A percentile compares a stretch with the other conserved stretches of the same genome.
Conservation (phyloP, 2,888 invertebrate genomes). For the Sicus ferrugineus region DNA sequence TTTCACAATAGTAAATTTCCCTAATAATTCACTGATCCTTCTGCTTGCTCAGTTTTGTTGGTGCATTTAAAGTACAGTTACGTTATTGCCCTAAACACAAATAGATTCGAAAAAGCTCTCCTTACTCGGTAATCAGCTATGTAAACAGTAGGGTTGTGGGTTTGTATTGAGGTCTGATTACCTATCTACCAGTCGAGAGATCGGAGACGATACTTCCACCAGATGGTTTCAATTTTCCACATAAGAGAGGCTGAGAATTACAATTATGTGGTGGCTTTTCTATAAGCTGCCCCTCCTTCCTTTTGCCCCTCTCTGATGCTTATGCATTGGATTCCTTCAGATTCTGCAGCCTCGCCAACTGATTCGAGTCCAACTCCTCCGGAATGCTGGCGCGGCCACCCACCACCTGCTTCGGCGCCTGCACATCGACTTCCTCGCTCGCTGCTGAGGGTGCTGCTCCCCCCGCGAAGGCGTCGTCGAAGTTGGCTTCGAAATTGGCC, state of each 20-base stretch:
- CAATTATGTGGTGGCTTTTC: not conserved
- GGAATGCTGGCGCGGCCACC: constrained; percentile 85
- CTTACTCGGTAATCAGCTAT: not conserved
- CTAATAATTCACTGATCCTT: constrained; percentile 13
- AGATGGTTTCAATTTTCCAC: too few relatives aligned
- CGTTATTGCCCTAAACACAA: not conserved
- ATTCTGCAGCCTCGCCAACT: constrained; percentile 85
- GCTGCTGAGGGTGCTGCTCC: constrained; percentile 41
- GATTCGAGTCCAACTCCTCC: constrained; percentile 88
- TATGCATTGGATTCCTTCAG: constrained; percentile 92
- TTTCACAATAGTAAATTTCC: constrained; percentile 11
- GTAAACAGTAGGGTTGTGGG: not conserved
- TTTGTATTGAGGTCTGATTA: not conserved
- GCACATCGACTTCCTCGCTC: constrained; percentile 54
- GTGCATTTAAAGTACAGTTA: constrained; percentile 6
- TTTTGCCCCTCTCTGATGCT: constrained; percentile 37
- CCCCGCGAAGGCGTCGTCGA: constrained; percentile 65
- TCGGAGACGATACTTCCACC: not conserved
- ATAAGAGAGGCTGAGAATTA: not conserved
- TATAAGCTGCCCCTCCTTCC: not conserved
- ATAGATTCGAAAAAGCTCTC: not conserved
- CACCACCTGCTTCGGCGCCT: constrained; percentile 73
- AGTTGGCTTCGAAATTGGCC: constrained; percentile 60
- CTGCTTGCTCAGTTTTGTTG: not conserved
- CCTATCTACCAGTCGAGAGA: not conserved